Conservation (phyloP, 2,888 invertebrate species). For the Miltochrista miniata region DNA sequence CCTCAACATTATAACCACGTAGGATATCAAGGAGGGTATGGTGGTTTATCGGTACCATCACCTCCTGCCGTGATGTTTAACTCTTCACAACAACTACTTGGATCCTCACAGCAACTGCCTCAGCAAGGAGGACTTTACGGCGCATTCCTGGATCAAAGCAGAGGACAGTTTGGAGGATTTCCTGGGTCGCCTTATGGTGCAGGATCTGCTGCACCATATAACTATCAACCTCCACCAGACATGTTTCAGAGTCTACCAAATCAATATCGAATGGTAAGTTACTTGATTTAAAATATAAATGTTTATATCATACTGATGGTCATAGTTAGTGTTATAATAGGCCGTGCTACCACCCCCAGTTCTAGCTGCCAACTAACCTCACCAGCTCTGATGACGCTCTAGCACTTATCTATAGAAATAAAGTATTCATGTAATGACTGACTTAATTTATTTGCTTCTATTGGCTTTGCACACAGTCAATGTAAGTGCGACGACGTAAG, state of each 20-base stretch:
- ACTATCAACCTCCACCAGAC: conserved; percentile 88
- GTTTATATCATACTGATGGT: no score
- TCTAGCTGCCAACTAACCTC: no score
- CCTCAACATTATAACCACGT: conserved; percentile 87
- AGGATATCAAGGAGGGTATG: conserved; percentile 89
- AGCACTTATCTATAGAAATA: no score
- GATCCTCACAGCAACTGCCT: conserved; percentile 84
- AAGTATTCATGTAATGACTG: no score
- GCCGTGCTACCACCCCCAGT: no score
- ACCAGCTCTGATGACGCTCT: no score
- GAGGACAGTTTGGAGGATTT: conserved; percentile 92
- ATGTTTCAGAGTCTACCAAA: conserved; percentile 78
- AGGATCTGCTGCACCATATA: conserved; percentile 87
- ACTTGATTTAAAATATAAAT: neutral
- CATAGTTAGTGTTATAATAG: no score
- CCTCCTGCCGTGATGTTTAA: conserved; percentile 93
- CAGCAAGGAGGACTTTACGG: conserved; percentile 91
- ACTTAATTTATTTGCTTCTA: no score
- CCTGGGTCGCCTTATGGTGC: conserved; percentile 88
- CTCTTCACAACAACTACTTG: conserved; percentile 86
- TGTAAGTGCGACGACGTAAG: no score
- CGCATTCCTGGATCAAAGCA: conserved; percentile 90
- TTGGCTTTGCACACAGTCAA: no score
- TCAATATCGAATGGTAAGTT: conserved; percentile 76
- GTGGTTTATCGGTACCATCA: conserved; percentile 92